phyloP scores from a whole-genome alignment of 2,113 vertebrate genomes.

The Tricholaema leucomelas region DNA sequence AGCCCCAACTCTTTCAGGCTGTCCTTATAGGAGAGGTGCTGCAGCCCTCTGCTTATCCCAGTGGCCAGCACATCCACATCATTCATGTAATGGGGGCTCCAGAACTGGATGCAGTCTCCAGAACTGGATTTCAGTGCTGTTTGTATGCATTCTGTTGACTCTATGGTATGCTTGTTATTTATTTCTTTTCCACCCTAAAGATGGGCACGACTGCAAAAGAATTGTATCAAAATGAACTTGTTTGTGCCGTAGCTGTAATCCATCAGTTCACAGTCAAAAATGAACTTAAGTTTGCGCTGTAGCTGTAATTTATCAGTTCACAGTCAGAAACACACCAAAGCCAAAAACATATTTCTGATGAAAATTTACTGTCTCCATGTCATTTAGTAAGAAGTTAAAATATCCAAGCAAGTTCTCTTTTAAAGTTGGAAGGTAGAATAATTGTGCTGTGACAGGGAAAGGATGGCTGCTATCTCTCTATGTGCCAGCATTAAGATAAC shows the following conservation, averaged over 20 bases:
- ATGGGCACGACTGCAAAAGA: too few species aligned
- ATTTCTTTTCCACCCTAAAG: too few species aligned
- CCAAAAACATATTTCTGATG: not conserved
- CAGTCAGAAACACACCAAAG: not conserved
- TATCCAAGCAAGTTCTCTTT: constrained; percentile 26
- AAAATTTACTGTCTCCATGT: not conserved
- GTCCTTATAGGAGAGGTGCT: too few species aligned
- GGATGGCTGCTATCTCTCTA: constrained; percentile 65
- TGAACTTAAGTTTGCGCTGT: not conserved
- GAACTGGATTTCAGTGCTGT: too few species aligned
- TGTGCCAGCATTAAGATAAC: constrained; percentile 81
- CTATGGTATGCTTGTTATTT: too few species aligned
- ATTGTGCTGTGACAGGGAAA: constrained; percentile 56
- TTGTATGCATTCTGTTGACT: too few species aligned
- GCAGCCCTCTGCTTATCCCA: too few species aligned
- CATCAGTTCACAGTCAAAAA: not conserved
- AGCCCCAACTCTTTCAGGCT: too few species aligned
- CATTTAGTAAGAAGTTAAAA: constrained; percentile 36
- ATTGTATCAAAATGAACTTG: not conserved
- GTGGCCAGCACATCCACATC: too few species aligned
- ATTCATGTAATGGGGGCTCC: too few species aligned
- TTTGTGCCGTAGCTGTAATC: not conserved
- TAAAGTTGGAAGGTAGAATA: constrained; percentile 46
- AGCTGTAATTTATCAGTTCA: not conserved
- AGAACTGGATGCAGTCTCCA: too few species aligned